Conservation (phyloP, 2,797 vertebrate species). For the Syndactyla subalaris region DNA sequence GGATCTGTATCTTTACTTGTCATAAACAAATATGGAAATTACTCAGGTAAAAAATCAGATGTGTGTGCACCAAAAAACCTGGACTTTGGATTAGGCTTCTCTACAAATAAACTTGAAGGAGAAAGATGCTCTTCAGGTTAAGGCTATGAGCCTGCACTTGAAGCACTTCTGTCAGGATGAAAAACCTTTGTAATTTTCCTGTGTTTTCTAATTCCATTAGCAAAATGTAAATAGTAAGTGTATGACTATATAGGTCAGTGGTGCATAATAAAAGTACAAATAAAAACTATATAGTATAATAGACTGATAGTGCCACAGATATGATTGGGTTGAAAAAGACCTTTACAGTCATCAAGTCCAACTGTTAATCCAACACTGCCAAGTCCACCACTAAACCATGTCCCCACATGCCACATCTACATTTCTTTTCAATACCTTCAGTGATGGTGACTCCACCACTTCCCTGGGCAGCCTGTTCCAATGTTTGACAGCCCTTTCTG, state of each 20-base stretch:
- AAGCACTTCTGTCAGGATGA: background rate
- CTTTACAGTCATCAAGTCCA: background rate
- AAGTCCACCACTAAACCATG: background rate
- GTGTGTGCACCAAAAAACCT: background rate
- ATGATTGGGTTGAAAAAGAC: background rate
- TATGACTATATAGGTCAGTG: background rate
- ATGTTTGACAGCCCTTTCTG: background rate
- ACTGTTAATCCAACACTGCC: background rate
- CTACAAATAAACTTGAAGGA: background rate
- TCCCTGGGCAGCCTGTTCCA: background rate
- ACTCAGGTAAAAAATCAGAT: background rate
- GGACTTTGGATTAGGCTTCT: background rate
- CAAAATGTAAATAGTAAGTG: background rate
- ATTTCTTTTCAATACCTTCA: background rate
- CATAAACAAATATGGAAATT: background rate
- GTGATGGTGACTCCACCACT: background rate
- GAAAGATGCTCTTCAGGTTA: background rate
- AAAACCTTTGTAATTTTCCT: background rate
- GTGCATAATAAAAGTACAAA: background rate
- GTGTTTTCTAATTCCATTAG: background rate
- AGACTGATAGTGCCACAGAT: background rate
- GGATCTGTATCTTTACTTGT: background rate
- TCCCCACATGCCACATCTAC: background rate
- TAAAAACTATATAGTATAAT: accelerated
- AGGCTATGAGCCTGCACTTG: background rate